Conservation (phyloP, 2,797 vertebrate species). For the Cyclopterus lumpus region DNA sequence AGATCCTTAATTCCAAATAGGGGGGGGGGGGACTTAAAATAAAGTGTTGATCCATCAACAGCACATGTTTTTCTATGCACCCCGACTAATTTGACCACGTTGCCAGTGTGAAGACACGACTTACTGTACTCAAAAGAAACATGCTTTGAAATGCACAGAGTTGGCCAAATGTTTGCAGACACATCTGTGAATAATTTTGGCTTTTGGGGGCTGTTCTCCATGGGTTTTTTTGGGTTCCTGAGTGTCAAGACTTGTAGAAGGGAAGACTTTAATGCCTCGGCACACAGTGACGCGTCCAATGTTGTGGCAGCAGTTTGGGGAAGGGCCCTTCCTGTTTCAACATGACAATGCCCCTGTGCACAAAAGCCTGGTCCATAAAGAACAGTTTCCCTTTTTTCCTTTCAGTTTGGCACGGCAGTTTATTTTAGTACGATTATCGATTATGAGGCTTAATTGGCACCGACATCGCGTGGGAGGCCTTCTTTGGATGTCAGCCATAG, state of each 20-base stretch:
- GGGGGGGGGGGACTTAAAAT: neutral
- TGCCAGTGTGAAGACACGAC: neutral
- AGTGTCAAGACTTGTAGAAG: neutral
- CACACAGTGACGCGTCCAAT: neutral
- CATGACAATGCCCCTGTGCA: constrained; percentile 9
- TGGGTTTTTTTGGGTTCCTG: neutral
- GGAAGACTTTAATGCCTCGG: neutral
- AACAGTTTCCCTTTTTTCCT: neutral
- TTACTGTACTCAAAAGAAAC: neutral
- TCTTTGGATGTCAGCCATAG: neutral
- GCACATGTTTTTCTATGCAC: neutral
- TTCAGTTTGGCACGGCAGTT: neutral
- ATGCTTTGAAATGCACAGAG: neutral
- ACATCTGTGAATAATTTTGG: neutral
- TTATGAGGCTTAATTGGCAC: too few species aligned
- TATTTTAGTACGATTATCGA: too few species aligned
- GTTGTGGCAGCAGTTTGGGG: constrained; percentile 20
- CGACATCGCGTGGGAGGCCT: too few species aligned
- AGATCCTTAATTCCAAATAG: neutral
- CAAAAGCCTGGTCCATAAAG: constrained; percentile 6
- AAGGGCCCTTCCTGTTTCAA: constrained; percentile 34
- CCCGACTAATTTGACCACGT: neutral
- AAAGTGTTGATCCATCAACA: neutral
- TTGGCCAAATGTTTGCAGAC: neutral
- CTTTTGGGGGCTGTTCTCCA: neutral